Evolutionary conservation across 2,797 vertebrate species (phyloP).

Genomic region (Hydrolagus colliei): DNA sequence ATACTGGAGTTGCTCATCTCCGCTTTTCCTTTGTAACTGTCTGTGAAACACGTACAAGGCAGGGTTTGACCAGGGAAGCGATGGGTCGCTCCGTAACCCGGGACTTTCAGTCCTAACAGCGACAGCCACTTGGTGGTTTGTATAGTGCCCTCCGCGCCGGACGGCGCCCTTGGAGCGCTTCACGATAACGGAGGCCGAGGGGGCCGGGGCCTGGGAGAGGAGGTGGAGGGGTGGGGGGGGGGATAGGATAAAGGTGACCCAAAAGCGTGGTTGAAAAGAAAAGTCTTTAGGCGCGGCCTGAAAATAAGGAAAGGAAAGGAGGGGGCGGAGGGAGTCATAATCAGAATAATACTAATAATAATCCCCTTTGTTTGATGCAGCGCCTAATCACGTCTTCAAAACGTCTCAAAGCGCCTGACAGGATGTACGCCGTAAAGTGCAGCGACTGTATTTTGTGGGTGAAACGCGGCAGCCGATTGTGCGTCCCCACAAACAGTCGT

Average conservation of each 20-base stretch:
- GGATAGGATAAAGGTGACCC: background rate
- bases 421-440: too few relatives aligned
- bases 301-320: too few relatives aligned
- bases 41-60: conserved; percentile 45
- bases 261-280: background rate
- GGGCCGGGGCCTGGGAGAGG: background rate
- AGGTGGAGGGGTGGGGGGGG: too few relatives aligned
- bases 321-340: background rate
- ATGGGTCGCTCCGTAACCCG: background rate
- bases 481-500: background rate
- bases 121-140: too few relatives aligned
- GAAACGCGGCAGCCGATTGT: background rate
- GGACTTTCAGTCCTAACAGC: background rate
- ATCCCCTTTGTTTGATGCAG: background rate
- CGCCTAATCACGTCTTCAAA: background rate
- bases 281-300: too few relatives aligned
- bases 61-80: background rate
- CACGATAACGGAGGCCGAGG: too few relatives aligned
- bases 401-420: background rate
- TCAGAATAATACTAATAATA: background rate
- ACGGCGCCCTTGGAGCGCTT: background rate
- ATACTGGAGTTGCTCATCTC: conserved; percentile 76
- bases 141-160: too few relatives aligned
- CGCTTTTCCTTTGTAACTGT: conserved; percentile 67
- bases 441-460: background rate